Evolutionary conservation across 2,797 vertebrate genomes (phyloP).

Genomic region (Chrysolophus pictus): DNA sequence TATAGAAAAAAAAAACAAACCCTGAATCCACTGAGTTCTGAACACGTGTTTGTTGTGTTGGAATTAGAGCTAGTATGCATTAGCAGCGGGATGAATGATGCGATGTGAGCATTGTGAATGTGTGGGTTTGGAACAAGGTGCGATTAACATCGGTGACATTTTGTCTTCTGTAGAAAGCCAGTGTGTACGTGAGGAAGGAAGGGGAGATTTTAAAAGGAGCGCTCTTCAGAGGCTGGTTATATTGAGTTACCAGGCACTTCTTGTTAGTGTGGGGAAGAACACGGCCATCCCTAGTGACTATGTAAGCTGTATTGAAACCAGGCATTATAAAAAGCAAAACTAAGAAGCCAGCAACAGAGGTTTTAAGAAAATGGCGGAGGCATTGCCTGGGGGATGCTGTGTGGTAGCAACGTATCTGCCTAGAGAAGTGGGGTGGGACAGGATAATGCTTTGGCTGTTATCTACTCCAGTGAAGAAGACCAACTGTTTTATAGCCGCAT

Average conservation of each 20-base stretch:
- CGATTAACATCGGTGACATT: background rate
- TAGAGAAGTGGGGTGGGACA: background rate
- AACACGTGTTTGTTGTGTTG: background rate
- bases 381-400: accelerated
- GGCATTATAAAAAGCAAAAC: background rate
- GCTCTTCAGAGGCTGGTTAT: background rate
- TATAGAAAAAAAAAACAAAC: background rate
- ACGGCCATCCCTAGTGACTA: background rate
- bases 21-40: background rate
- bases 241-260: background rate
- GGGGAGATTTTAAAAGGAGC: background rate
- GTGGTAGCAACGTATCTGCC: background rate
- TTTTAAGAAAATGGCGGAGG: background rate
- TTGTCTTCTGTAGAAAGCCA: background rate
- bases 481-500: background rate
- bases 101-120: background rate
- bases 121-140: background rate
- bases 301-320: background rate
- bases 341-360: accelerated
- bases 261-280: background rate
- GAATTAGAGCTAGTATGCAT: background rate
- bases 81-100: background rate
- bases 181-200: background rate
- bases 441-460: background rate
- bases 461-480: background rate